Evolutionary conservation across 1,140 invertebrate genomes (phyloP), one percentile per base, ranked within the genome.

Genomic region (Hycleus phaleratus): DNA sequence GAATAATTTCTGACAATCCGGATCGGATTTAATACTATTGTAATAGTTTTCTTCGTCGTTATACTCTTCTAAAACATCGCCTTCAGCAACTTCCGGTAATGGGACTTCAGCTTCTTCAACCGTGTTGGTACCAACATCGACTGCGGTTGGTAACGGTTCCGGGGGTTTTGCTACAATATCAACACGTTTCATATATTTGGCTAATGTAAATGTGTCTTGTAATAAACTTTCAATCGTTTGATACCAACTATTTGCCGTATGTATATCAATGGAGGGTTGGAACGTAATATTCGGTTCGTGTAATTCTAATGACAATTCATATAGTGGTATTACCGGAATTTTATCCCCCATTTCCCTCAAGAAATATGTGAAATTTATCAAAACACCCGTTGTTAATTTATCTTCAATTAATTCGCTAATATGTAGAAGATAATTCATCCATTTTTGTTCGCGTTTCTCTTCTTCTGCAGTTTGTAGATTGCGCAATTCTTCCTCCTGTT

Each of bases 291-390:
- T 74, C 0, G 81, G 80, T 18, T 82, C 78, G 46, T 81, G 75
- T 2, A 90, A 73, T 59, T 82, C 79, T 59, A 90, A 74, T 26
- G 79, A 72, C 25, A 87, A 78, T 69, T 87, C 82, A 62, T 84
- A 82, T 0, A 84, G 72, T 0, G 82, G 81, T 38, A 67, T 56
- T 56, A 70, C 61, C 39, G 54, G 68, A 46, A 48, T 62, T 64
- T 60, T 59, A 60, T 76, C 74, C 3, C 72, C 69, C 40, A 75
- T 74, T 64, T 78, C 76, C 55, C 62, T 61, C 8, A 71, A 44
- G 12, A 77, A 67, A 49, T 72, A 72, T 9, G 56, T 59, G n/a
- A 74, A 56, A 64, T 72, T 75, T 1, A 65, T 65, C 24, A 67
- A 64, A 60, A 75, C 77, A 67, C 74, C 79, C 71, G 74, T 69